Conservation (phyloP, 2,888 invertebrate species). For the Ormyrus pomaceus region DNA sequence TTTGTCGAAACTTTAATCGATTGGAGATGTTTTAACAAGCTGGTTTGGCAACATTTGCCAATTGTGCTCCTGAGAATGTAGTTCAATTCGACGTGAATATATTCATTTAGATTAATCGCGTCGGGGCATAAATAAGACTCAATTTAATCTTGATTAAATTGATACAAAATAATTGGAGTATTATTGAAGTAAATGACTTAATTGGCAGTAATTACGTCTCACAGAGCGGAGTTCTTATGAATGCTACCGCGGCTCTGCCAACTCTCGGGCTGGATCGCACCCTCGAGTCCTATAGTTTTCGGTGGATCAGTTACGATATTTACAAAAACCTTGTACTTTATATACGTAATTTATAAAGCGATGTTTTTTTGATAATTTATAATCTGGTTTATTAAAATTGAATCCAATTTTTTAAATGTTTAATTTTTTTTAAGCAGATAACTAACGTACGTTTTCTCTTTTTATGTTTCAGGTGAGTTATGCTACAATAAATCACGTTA, state of each 20-base stretch:
- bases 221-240: conserved; percentile 25
- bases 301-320: conserved; percentile 1
- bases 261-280: conserved; percentile 14
- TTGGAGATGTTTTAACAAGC: no score
- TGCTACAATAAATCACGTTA: no score
- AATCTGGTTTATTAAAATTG: background rate
- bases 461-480: no score
- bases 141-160: conserved; percentile 35
- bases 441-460: no score
- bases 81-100: no score
- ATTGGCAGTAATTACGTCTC: conserved; percentile 52
- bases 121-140: conserved; percentile 11
- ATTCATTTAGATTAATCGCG: no score
- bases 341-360: background rate
- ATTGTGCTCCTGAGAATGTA: no score
- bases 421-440: background rate
- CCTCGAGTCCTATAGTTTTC: background rate
- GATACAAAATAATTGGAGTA: conserved; percentile 51
- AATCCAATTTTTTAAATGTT: background rate
- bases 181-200: conserved; percentile 50
- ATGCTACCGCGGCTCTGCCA: conserved; percentile 29
- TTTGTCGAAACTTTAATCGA: no score
- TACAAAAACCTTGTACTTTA: background rate
- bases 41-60: no score
- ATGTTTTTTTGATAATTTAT: no score